Percentiles rank a stretch among this genome's conserved stretches.
Evolutionary conservation across 2,113 vertebrate species (phyloP).

Genomic region (Oncorhynchus masou): DNA sequence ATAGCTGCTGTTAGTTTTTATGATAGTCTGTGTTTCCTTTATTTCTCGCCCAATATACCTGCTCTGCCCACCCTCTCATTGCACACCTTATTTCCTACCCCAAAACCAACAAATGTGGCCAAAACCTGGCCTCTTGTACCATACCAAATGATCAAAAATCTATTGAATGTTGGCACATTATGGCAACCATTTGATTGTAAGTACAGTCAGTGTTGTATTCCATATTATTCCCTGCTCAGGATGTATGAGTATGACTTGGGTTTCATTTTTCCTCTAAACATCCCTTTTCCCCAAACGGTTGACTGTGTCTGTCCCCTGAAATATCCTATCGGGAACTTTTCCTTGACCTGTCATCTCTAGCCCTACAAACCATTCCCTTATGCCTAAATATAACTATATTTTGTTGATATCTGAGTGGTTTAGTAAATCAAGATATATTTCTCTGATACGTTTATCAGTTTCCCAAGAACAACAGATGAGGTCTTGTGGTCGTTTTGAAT

Average conservation of each 20-base stretch:
- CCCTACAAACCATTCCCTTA: not conserved
- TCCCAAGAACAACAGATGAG: conserved; percentile 16
- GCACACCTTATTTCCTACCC: conserved; percentile 2
- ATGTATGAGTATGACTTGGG: too few species aligned
- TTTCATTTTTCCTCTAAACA: too few species aligned
- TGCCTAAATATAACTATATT: not conserved
- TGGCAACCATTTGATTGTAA: too few species aligned
- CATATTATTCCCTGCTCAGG: too few species aligned
- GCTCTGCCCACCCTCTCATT: conserved; percentile 38
- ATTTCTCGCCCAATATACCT: conserved; percentile 36
- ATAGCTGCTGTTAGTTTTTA: conserved; percentile 1
- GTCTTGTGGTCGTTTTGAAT: conserved; percentile 17
- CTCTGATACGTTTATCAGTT: conserved; percentile 10
- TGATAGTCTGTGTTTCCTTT: conserved; percentile 30
- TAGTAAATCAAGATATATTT: conserved; percentile 5
- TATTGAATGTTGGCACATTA: not conserved
- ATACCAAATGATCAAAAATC: too few species aligned
- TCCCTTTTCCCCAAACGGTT: too few species aligned
- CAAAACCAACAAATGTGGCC: not conserved
- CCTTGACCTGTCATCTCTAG: not conserved
- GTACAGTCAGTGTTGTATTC: too few species aligned
- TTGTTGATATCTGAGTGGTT: not conserved
- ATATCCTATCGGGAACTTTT: too few species aligned
- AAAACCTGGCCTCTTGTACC: not conserved
- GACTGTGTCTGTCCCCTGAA: too few species aligned